Evolutionary conservation across 2,113 vertebrate species (phyloP), one percentile per base, ranked within the genome.

Genomic region (Lichenostomus cassidix): DNA sequence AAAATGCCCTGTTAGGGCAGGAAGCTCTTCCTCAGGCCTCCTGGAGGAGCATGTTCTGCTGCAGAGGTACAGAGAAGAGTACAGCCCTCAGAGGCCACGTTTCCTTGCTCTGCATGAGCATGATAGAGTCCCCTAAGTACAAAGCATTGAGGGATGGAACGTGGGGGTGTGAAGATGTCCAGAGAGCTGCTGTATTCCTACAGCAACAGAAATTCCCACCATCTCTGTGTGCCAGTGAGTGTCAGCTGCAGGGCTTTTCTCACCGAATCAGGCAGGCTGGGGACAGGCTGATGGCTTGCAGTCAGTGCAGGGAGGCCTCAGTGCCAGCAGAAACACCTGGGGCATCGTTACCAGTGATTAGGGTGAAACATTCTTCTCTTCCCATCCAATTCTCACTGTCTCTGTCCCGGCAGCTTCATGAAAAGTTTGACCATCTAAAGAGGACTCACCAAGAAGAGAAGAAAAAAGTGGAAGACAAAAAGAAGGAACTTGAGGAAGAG

Each of bases 371-470:
- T 46, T 10, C 10, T 68, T 20, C 53, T 53, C n/a, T 55, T 80
- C 64, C 63, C 3, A 0, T 39, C 65, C 59, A 24, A 2, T 47
- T 78, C 39, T 76, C 64, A 3, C 9, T 46, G 28, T 80, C 33
- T 86, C 37, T 94, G 31, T 85, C 68, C 76, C 0, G n/a, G 10
- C 94, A 98, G 98, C 98, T 98, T 39, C 98, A 98, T 0, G 98
- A 98, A 84, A 98, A 98, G 89, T 98, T 98, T 82, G 98, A 98
- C 89, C 98, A 97, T 55, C 97, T 98, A 59, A 98, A 98, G 97
- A 97, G 98, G 95, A 98, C 98, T 73, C 98, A 98, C 84, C 98
- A 98, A 77, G 98, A 98, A 50, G 98, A 98, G 88, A 98, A 98
- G 96, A 98, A 98, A 94, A 98, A 98, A 33, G 97, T 98, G 35